Conservation (phyloP, 2,888 invertebrate species). For the Podotricha telesiphe region DNA sequence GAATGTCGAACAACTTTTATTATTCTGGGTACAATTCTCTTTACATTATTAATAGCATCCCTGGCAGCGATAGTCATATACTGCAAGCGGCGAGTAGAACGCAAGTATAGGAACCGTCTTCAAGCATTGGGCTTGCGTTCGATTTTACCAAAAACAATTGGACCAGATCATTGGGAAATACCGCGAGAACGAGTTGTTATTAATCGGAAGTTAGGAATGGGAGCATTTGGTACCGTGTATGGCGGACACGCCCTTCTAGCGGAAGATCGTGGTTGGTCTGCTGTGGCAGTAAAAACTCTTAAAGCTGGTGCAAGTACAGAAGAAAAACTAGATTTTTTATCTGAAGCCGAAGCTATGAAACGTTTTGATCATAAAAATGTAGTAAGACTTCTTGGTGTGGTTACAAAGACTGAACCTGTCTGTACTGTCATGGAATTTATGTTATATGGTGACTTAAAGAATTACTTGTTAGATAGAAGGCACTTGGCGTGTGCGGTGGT, state of each 20-base stretch:
- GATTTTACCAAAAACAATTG: slow-evolving; percentile 59
- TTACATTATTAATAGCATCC: slow-evolving; percentile 55
- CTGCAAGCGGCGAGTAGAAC: slow-evolving; percentile 65
- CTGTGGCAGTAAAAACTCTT: slow-evolving; percentile 94
- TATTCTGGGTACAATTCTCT: slow-evolving; percentile 53
- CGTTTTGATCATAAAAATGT: slow-evolving; percentile 95
- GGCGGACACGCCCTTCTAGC: slow-evolving; percentile 92
- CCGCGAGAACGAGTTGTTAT: slow-evolving; percentile 92
- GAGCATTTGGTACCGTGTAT: slow-evolving; percentile 96
- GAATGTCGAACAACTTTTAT: slow-evolving; percentile 90
- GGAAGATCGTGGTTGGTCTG: slow-evolving; percentile 87
- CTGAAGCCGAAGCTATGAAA: slow-evolving; percentile 97
- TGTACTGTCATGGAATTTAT: slow-evolving; percentile 97
- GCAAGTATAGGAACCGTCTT: slow-evolving; percentile 62
- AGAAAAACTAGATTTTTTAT: slow-evolving; percentile 94
- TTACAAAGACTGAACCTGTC: slow-evolving; percentile 93
- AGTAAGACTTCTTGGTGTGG: slow-evolving; percentile 92
- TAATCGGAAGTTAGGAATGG: slow-evolving; percentile 93
- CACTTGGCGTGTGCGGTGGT: slow-evolving; percentile 89
- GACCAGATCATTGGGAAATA: slow-evolving; percentile 94
- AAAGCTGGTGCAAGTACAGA: slow-evolving; percentile 92
- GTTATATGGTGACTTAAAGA: slow-evolving; percentile 96
- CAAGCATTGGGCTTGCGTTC: slow-evolving; percentile 63
- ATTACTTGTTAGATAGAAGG: slow-evolving; percentile 92
- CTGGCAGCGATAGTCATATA: slow-evolving; percentile 58